Base-by-base conservation (phyloP, 2,113 vertebrate genomes). In the Tetraodon nigroviridis region DNA sequence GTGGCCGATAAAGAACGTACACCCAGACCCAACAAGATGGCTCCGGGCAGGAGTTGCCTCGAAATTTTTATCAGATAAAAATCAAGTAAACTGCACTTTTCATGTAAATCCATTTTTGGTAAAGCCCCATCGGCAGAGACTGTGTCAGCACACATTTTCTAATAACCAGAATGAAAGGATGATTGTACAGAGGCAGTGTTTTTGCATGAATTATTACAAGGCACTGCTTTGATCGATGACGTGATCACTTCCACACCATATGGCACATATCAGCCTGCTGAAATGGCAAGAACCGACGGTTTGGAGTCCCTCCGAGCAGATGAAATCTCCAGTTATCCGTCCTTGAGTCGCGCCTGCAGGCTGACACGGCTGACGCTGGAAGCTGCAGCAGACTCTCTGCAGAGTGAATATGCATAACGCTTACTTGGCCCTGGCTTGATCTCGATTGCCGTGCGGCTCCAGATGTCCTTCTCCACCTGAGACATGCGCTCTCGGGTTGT, bases 391-490 rank as follows among this genome's bases (percentile, higher is more conserved):
- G 48, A 56, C 58, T 22, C 14, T 24, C 7, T 49, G 67, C 16
- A 54, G 16, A 51, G 52, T 19, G 56, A 48, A 14, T 56, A 44
- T 11, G 29, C 29, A 44, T 54, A 66, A 69, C n/a, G 57, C 89
- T 73, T 77, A 92, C 90, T 88, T 21, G 81, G 86, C 7, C 82
- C 89, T 0, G 79, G 90, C 69, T 89, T 86, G 51, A 91, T 92
- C 82, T 91, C 88, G 18, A 90, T 89, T 5, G 83, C 89, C 5
- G 89, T 86, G 61, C 90, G 82, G 75, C 91, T 88, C 86, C 87
- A 86, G 73, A 90, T 89, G 81, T 92, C 92, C 70, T 91, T 91
- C 83, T 92, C 92, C 51, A 84, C 90, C 58, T 84, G 90, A 49
- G 91, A 89, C 88, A 87, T 80, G 3, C 78, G 86, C 66, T 92